A percentile compares a stretch with the other conserved stretches of the same genome.
Conservation (phyloP, 35 echinoderm and acorn worm species). For the Heliocidaris erythrogramma region DNA sequence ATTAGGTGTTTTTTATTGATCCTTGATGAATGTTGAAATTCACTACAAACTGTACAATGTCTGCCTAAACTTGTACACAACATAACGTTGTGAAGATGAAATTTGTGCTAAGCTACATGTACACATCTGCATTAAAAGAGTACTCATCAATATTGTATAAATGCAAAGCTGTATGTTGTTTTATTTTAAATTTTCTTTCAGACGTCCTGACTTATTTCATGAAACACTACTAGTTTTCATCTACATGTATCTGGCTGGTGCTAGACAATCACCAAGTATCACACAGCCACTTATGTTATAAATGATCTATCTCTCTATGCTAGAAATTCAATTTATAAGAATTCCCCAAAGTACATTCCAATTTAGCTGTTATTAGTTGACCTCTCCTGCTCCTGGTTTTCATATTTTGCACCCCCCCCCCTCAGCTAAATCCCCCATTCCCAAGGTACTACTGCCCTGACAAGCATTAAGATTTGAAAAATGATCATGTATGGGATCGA, state of each 20-base stretch:
- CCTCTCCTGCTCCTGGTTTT: not conserved
- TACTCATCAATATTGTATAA: no score
- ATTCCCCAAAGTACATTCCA: constrained; percentile 52
- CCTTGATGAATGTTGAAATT: no score
- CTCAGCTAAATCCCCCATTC: not conserved
- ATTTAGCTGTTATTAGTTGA: constrained; percentile 22
- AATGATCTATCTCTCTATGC: constrained; percentile 28
- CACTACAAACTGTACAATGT: no score
- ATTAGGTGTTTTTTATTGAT: no score
- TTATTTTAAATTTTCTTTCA: no score
- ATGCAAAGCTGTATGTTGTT: no score
- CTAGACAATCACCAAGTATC: not conserved
- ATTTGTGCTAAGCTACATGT: no score
- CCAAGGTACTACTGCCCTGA: not conserved
- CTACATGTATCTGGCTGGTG: not conserved
- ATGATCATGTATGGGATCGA: not conserved
- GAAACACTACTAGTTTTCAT: not conserved
- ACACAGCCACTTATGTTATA: constrained; percentile 47
- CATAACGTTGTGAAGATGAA: no score
- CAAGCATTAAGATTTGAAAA: not conserved
- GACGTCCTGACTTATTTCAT: no score
- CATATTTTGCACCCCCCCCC: not conserved
- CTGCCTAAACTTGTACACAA: no score
- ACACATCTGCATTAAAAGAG: no score
- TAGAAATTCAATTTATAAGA: constrained; percentile 43